These are phyloP conservation scores for Mellilla xanthometata DNA, from an alignment of 2,888 invertebrate species.

Conservation along the genomic window DNA sequence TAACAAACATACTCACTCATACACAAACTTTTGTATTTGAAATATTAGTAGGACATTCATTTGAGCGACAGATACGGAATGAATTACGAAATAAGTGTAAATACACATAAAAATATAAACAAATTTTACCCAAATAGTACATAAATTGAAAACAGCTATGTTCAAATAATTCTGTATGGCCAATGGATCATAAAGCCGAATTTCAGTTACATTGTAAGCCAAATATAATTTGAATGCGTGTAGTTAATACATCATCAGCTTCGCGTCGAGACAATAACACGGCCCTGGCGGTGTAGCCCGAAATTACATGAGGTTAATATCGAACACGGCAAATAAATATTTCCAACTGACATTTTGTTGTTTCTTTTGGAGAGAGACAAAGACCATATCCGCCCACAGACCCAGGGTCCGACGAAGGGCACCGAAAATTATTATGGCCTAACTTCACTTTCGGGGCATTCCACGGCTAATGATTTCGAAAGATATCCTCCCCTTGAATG, in stretches of 20 bases:
- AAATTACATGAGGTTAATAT: constrained; percentile 66
- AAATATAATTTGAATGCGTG: constrained; percentile 48
- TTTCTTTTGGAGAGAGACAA: constrained; percentile 72
- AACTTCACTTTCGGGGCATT: constrained; percentile 71
- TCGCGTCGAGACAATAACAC: constrained; percentile 56
- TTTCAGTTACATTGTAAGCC: constrained; percentile 13
- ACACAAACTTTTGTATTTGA: no score
- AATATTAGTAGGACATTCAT: no score
- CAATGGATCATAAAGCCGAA: constrained; percentile 9
- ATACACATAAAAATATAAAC: no score
- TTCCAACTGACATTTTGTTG: constrained; percentile 65
- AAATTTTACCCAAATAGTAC: no score
- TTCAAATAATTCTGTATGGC: not conserved
- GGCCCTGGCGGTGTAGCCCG: constrained; percentile 55
- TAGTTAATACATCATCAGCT: constrained; percentile 56
- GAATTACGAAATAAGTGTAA: no score
- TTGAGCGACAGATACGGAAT: no score
- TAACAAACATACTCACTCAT: no score
- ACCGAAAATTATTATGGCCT: constrained; percentile 75
- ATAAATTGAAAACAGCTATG: no score
- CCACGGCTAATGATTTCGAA: constrained; percentile 79
- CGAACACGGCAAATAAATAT: constrained; percentile 71
- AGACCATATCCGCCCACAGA: constrained; percentile 76
- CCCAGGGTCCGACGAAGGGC: constrained; percentile 64
- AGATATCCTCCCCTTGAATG: constrained; percentile 81